A percentile compares a stretch with the other conserved stretches of the same genome.
Conservation (phyloP, 2,113 vertebrate species). For the Picathartes gymnocephalus region DNA sequence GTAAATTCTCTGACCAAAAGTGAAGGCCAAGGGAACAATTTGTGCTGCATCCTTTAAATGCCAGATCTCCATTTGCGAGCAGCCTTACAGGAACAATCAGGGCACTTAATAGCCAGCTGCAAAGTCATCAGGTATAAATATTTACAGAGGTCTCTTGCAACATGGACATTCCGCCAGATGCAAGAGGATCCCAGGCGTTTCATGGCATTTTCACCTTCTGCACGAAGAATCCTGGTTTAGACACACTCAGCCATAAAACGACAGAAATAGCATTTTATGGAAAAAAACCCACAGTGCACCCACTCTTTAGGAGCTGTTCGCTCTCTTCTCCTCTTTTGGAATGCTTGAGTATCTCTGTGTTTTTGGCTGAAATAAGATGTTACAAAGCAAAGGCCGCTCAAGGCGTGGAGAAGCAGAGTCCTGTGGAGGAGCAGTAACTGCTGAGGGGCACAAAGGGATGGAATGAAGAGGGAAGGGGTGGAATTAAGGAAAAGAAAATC, state of each 20-base stretch:
- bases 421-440: background rate
- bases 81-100: background rate
- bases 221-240: background rate
- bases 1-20: conserved; percentile 36
- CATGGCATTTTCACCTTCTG: conserved; percentile 23
- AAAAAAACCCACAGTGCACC: background rate
- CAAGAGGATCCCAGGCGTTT: background rate
- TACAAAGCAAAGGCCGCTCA: accelerated
- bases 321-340: background rate
- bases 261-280: conserved; percentile 40
- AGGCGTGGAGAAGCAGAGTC: accelerated
- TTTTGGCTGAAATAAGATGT: background rate
- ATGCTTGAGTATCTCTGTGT: background rate
- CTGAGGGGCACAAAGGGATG: background rate
- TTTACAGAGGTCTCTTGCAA: conserved; percentile 55
- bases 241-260: background rate
- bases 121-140: conserved; percentile 61
- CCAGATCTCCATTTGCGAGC: conserved; percentile 48
- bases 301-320: background rate
- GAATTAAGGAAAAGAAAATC: background rate
- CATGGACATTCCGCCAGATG: conserved; percentile 33
- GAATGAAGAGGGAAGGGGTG: background rate
- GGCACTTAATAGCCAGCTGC: conserved; percentile 57
- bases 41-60: conserved; percentile 25
- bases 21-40: conserved; percentile 16